A percentile compares a stretch with the other conserved stretches of the same genome.
Conservation (phyloP, 2,888 invertebrate genomes). For the Aleiodes alternator region DNA sequence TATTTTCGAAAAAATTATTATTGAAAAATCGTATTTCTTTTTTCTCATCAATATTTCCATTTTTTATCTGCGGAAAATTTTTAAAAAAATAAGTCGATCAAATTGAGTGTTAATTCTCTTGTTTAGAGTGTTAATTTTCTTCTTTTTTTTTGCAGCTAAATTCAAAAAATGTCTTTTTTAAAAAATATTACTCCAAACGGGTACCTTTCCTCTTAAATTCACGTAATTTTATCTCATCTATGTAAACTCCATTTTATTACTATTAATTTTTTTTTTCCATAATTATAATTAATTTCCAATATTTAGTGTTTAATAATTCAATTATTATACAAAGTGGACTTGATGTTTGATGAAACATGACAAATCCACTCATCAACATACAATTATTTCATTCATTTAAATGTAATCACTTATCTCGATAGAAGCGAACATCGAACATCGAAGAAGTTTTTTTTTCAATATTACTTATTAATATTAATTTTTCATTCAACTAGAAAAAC, state of each 20-base stretch:
- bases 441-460: conserved; percentile 54
- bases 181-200: not conserved
- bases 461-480: conserved; percentile 13
- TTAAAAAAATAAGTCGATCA: not conserved
- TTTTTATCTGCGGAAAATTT: too few species aligned
- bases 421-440: conserved; percentile 70
- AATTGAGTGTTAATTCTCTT: not conserved
- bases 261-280: not conserved
- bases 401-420: conserved; percentile 50
- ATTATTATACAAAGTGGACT: conserved; percentile 18
- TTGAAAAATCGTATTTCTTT: too few species aligned
- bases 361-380: conserved; percentile 17
- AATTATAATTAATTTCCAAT: not conserved
- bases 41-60: too few species aligned
- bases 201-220: not conserved
- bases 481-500: conserved; percentile 54
- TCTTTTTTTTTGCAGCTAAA: too few species aligned
- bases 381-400: conserved; percentile 40
- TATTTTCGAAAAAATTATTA: too few species aligned
- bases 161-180: not conserved
- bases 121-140: too few species aligned
- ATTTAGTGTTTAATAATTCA: conserved; percentile 14
- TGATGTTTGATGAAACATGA: not conserved
- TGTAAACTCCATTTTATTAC: not conserved
- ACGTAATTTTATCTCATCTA: not conserved